Evolutionary conservation across 2,797 vertebrate genomes (phyloP), one percentile per base, ranked within the genome.

Genomic region (Brachymystax lenok): DNA sequence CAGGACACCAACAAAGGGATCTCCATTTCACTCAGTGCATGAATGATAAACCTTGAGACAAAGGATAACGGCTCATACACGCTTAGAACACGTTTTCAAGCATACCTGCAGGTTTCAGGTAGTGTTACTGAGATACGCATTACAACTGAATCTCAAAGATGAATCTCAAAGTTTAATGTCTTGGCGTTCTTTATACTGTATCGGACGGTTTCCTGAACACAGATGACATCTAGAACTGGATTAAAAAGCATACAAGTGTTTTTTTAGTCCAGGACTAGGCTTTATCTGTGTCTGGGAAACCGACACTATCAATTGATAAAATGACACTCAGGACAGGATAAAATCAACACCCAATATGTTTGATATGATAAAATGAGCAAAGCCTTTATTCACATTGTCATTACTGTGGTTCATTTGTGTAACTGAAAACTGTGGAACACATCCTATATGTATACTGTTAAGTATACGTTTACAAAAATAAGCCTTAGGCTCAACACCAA

Each of bases 311-410:
- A 63, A 24, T 27, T 27, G 5, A 13, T 13, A 13, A 24, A 63
- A 63, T 24, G 3, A 24, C 27, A 3, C 12, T 63, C 27, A 24
- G 56, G n/a, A 10, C 56, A 59, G 59, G 21, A 27, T 63, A 4
- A 63, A 63, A 63, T 33, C 83, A 82, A 76, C 56, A 73, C 71
- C 67, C n/a, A 79, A 63, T 61, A 69, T 61, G 40, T 7, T 79
- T 73, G 61, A 71, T 64, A 67, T 73, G 81, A 85, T 79, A 88
- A 88, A 85, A 66, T 56, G 78, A 75, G 77, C 19, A 67, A 27
- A 52, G 69, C 63, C 85, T 93, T 93, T 91, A 91, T 90, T 93
- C 83, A 51, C 24, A 27, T 72, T 73, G 59, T 63, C n/a, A 63
- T 21, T 24, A 27, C 5, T 63, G 21, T 63, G 24, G 27, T 12